Conservation (phyloP, 2,888 invertebrate species). For the Myopa testacea region DNA sequence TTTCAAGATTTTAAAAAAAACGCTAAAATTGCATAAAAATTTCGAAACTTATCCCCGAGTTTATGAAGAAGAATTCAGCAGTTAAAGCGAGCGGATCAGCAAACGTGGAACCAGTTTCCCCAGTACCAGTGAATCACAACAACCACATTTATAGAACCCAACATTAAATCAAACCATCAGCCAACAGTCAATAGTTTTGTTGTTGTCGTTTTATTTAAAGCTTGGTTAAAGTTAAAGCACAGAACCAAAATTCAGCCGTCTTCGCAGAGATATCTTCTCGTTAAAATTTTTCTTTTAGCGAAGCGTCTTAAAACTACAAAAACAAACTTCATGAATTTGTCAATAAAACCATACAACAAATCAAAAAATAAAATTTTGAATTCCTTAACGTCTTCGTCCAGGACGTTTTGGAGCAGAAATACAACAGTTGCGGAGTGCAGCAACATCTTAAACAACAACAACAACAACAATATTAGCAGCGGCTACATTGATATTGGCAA, state of each 20-base stretch:
- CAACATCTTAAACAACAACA: slow-evolving; percentile 35
- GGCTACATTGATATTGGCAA: background rate
- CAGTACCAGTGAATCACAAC: too few relatives aligned
- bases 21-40: slow-evolving; percentile 46
- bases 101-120: background rate
- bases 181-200: slow-evolving; percentile 29
- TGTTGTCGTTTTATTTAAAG: slow-evolving; percentile 23
- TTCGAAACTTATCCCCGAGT: slow-evolving; percentile 39
- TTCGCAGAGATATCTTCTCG: slow-evolving; percentile 21
- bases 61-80: slow-evolving; percentile 6
- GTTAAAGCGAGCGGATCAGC: slow-evolving; percentile 7
- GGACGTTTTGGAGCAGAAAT: slow-evolving; percentile 49
- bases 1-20: slow-evolving; percentile 47
- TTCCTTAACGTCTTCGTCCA: slow-evolving; percentile 51
- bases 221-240: slow-evolving; percentile 10
- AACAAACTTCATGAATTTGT: slow-evolving; percentile 67
- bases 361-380: slow-evolving; percentile 59
- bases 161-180: slow-evolving; percentile 24
- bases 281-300: slow-evolving; percentile 36
- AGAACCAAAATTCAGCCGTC: slow-evolving; percentile 18
- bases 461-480: slow-evolving; percentile 34
- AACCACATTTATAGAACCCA: background rate
- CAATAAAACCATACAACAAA: slow-evolving; percentile 58
- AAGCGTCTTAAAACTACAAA: slow-evolving; percentile 43
- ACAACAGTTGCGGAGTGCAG: slow-evolving; percentile 39